Base-by-base conservation (phyloP, 2,797 vertebrate genomes). In the Megalops cyprinoides region DNA sequence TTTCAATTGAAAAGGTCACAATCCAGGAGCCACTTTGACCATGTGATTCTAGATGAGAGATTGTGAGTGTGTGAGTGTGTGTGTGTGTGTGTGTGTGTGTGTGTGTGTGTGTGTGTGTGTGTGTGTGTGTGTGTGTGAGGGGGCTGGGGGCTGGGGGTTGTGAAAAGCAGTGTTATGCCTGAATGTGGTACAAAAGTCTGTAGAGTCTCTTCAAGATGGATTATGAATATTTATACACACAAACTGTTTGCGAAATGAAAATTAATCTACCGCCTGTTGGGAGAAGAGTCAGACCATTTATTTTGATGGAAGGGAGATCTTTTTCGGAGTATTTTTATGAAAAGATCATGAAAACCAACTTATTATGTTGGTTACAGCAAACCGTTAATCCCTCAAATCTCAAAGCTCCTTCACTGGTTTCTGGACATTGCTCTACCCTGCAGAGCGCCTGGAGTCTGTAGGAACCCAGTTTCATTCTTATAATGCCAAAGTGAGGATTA, bases 1-100 rank as follows among this genome's bases (percentile, higher is more conserved):
- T 95, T 95, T 93, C 91, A 89, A 88, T 89, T 90, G 89, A 90
- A 94, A 95, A 95, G 93, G 93, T 94, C 92, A 90, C 85, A 69
- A 88, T 89, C 84, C 90, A 89, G 88, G 78, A 78, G 73, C 76
- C 62, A 49, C 77, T 83, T 85, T 85, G 62, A 84, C 84, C 74
- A 77, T 78, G 78, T 79, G 77, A 84, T 65, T 49, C 81, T 77
- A 81, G 83, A 65, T 73, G 9, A 58, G 58, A 71, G 55, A 81
- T 0, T 25, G 37, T 53, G 51, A 10, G 12, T 53, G 51, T 7
- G 51, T 53, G 51, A 15, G 51, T 14, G 51, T 15, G 51, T 62
- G 60, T 31, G 60, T 31, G 31, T 5, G 60, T 37, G 60, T 37
- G 60, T 65, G 2, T 4, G 9, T 62, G 58, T 25, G 3, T 65